Percentiles rank a stretch among this genome's conserved stretches.
Evolutionary conservation across 2,888 invertebrate genomes (phyloP).

Genomic region (Holacanthella duospinosa): DNA sequence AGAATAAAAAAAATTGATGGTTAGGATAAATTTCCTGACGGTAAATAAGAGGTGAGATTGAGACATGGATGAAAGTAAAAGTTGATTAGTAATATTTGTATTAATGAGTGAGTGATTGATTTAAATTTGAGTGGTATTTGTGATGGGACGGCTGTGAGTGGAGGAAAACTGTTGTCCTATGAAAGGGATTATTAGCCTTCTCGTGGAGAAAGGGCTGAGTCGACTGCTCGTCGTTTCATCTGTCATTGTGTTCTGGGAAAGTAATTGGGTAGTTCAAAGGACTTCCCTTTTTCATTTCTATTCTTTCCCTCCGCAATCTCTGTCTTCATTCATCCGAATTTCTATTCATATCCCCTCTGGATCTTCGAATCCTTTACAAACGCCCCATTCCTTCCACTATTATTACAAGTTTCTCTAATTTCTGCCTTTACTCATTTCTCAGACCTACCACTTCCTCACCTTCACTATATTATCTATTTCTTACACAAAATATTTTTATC

Average conservation of each 20-base stretch:
- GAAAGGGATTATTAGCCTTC: slow-evolving; percentile 38
- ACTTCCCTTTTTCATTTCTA: slow-evolving; percentile 31
- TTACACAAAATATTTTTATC: neutral
- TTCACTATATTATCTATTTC: too few relatives aligned
- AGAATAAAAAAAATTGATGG: too few relatives aligned
- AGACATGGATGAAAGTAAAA: too few relatives aligned
- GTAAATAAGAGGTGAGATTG: too few relatives aligned
- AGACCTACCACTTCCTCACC: neutral
- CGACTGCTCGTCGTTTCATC: slow-evolving; percentile 35
- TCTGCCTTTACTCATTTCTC: neutral
- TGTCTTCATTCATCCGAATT: slow-evolving; percentile 25
- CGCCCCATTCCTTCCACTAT: neutral
- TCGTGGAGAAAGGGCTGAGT: slow-evolving; percentile 38
- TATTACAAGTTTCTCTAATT: neutral
- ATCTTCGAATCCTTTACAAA: neutral
- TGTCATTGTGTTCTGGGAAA: slow-evolving; percentile 20
- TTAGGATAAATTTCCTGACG: too few relatives aligned
- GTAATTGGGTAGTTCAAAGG: slow-evolving; percentile 38
- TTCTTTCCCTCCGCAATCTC: slow-evolving; percentile 26
- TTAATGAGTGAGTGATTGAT: too few relatives aligned
- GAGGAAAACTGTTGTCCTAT: slow-evolving; percentile 27
- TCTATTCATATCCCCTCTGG: neutral
- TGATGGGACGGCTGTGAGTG: too few relatives aligned
- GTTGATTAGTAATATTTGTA: too few relatives aligned
- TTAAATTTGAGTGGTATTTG: too few relatives aligned